These are phyloP conservation scores for Etia nguti DNA, from an alignment of 2,113 vertebrate genomes.

Conservation along the genomic window DNA sequence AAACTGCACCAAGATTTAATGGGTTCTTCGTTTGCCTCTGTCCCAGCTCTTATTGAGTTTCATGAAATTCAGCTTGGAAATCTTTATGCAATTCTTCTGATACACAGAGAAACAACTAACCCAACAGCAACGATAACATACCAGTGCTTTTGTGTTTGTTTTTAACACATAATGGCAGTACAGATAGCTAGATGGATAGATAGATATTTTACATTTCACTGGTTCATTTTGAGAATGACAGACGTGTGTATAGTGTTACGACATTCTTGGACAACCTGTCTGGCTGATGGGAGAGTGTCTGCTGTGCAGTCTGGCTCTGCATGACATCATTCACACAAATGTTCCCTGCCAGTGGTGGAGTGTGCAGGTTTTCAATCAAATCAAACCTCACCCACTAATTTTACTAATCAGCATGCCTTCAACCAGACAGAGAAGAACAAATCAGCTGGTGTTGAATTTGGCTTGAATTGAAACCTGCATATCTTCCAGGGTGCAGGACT, in stretches of 20 bases:
- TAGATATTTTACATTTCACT: neutral
- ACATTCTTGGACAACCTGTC: neutral
- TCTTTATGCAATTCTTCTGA: neutral
- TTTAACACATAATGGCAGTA: neutral
- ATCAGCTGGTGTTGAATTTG: slow-evolving; percentile 30
- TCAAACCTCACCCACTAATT: slow-evolving; percentile 36
- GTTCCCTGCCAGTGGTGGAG: neutral
- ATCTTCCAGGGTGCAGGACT: slow-evolving; percentile 23
- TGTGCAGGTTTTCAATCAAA: slow-evolving; percentile 31
- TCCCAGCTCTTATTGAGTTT: neutral
- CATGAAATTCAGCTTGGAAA: neutral
- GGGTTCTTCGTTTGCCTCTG: neutral
- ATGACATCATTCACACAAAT: neutral
- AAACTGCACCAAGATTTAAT: neutral
- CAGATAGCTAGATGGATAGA: neutral
- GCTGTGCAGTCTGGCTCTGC: neutral
- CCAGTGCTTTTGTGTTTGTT: neutral
- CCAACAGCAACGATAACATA: neutral
- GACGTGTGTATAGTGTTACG: neutral
- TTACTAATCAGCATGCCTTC: slow-evolving; percentile 35
- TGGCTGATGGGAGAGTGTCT: neutral
- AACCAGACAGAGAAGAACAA: slow-evolving; percentile 13
- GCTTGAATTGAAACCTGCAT: neutral
- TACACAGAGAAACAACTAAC: neutral
- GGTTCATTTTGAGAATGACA: neutral